Conservation (phyloP, 92 coral and sea anemone species). For the Nematostella vectensis region DNA sequence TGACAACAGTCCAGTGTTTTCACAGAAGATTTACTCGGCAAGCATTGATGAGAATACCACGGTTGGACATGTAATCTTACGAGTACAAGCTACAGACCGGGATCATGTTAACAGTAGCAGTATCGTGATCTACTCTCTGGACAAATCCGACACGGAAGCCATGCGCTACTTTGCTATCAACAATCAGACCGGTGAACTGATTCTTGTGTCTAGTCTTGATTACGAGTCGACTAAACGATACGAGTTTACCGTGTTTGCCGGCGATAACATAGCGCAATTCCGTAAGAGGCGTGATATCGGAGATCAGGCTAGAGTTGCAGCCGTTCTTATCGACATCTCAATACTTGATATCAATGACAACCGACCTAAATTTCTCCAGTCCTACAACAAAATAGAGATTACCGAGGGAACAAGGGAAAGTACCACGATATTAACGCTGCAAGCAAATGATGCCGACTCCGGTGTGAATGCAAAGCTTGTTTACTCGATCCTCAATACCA, state of each 20-base stretch:
- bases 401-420: conserved; percentile 4
- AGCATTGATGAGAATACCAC: not conserved
- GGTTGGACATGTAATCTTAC: not conserved
- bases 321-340: conserved; percentile 1
- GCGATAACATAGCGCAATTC: no score
- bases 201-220: not conserved
- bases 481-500: conserved; percentile 8
- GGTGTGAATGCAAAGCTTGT: conserved; percentile 27
- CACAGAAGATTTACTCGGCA: not conserved
- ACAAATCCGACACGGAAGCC: not conserved
- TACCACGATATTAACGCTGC: conserved; percentile 14
- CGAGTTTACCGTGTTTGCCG: not conserved
- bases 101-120: not conserved
- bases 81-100: not conserved
- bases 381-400: conserved; percentile 1
- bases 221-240: not conserved
- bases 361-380: not conserved
- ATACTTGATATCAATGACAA: conserved; percentile 7
- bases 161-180: not conserved
- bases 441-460: conserved; percentile 33
- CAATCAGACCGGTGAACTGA: not conserved
- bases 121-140: not conserved
- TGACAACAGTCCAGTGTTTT: not conserved
- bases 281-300: no score
- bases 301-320: no score